phyloP scores from a whole-genome alignment of 2,797 vertebrate genomes.

The Sebastes minor region DNA sequence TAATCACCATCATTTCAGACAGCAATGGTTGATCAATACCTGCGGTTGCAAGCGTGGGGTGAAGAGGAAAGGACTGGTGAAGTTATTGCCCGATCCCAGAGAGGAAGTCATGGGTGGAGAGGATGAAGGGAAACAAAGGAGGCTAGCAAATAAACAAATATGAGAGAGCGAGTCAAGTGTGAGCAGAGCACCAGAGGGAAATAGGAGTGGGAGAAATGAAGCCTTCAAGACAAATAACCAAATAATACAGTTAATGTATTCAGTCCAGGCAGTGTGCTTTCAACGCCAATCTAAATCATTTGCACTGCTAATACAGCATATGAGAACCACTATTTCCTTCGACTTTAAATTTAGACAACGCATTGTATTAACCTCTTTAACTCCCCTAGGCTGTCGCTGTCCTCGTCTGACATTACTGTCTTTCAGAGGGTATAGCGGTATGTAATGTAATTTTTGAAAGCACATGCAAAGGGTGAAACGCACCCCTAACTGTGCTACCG shows the following conservation, averaged over 20 bases:
- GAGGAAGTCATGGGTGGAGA: background rate
- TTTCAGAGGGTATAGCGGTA: too few relatives aligned
- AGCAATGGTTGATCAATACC: conserved; percentile 56
- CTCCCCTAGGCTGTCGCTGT: too few relatives aligned
- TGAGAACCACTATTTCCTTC: background rate
- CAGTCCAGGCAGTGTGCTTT: background rate
- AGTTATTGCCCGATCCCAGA: background rate
- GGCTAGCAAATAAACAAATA: conserved; percentile 18
- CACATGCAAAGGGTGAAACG: background rate
- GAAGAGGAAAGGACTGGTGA: background rate
- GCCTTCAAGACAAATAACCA: conserved; percentile 8
- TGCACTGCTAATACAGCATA: background rate
- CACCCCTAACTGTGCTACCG: background rate
- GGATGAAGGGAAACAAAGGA: background rate
- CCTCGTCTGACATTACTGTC: too few relatives aligned
- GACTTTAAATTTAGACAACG: background rate
- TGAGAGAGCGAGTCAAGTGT: conserved; percentile 3
- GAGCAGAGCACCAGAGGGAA: conserved; percentile 1
- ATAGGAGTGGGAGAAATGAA: conserved; percentile 1
- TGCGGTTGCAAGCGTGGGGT: background rate
- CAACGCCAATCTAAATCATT: background rate
- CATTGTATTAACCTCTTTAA: background rate
- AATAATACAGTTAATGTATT: conserved; percentile 10
- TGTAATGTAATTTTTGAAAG: too few relatives aligned
- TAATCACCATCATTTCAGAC: conserved; percentile 52